Percentiles rank a stretch among this genome's conserved stretches.
Conservation (phyloP, 2,888 invertebrate genomes). For the Malthinus seriepunctatus region DNA sequence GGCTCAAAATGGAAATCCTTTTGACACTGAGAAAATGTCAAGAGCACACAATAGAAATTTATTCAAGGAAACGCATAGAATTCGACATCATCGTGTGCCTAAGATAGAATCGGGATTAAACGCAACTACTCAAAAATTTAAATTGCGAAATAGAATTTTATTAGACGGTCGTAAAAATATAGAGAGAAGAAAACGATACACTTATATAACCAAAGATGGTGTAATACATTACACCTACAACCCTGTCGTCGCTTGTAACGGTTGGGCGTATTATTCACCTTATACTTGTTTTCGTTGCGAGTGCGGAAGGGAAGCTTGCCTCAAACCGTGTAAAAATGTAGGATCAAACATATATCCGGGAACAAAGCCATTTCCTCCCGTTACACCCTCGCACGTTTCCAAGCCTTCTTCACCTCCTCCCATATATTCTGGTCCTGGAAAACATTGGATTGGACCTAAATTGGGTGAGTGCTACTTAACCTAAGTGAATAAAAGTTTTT, state of each 20-base stretch:
- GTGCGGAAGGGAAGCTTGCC: slow-evolving; percentile 21
- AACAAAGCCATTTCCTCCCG: slow-evolving; percentile 7
- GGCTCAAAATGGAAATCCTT: background rate
- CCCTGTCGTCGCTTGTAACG: slow-evolving; percentile 28
- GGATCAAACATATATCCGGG: slow-evolving; percentile 5
- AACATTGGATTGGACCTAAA: slow-evolving; percentile 28
- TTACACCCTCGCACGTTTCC: background rate
- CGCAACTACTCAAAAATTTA: background rate
- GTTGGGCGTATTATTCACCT: slow-evolving; percentile 23
- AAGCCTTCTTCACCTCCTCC: slow-evolving; percentile 10
- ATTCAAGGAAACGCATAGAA: slow-evolving; percentile 11
- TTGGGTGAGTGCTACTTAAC: slow-evolving; percentile 20
- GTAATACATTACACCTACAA: slow-evolving; percentile 32
- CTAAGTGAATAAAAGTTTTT: no score
- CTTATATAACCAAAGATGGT: slow-evolving; percentile 32
- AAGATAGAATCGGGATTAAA: background rate
- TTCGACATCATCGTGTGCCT: slow-evolving; percentile 12
- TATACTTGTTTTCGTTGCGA: slow-evolving; percentile 19
- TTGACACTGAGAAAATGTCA: slow-evolving; percentile 1
- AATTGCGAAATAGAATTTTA: slow-evolving; percentile 10
- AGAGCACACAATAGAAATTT: background rate
- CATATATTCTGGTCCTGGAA: slow-evolving; percentile 26
- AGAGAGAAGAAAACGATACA: slow-evolving; percentile 31
- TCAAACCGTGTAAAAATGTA: slow-evolving; percentile 15
- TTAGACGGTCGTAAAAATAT: slow-evolving; percentile 10